These are phyloP conservation scores for Istiophorus platypterus DNA, from an alignment of 2,113 vertebrate species.

Conservation along the genomic window DNA sequence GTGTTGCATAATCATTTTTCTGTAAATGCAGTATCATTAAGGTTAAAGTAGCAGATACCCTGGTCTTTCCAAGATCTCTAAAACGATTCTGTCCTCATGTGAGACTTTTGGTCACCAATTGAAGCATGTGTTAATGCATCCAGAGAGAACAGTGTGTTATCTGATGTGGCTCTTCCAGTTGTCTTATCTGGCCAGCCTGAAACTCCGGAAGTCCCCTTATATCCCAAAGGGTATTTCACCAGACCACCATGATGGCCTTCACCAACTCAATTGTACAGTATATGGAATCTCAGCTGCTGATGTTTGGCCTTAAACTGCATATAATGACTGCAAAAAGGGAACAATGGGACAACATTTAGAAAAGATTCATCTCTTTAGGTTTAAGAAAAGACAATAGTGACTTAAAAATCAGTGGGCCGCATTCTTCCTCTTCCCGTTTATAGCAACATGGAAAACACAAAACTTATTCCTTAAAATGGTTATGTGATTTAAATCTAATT, in stretches of 20 bases:
- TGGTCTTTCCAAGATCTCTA: not conserved
- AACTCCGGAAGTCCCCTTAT: conserved; percentile 54
- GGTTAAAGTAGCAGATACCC: not conserved
- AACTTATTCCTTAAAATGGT: not conserved
- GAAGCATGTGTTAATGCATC: conserved; percentile 45
- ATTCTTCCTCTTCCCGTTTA: conserved; percentile 3
- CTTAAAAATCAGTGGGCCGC: not conserved
- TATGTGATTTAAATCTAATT: not conserved
- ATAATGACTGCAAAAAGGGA: conserved; percentile 6
- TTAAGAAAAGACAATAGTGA: not conserved
- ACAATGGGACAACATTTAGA: conserved; percentile 7
- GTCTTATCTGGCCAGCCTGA: conserved; percentile 54
- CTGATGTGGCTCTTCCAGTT: conserved; percentile 56
- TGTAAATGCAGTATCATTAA: not conserved
- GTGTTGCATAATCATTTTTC: not conserved
- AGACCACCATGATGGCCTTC: conserved; percentile 47
- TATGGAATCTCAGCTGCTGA: conserved; percentile 21
- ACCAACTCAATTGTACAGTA: not conserved
- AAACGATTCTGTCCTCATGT: not conserved
- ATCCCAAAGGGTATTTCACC: conserved; percentile 38
- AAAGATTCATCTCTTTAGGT: conserved; percentile 13
- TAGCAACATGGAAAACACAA: not conserved
- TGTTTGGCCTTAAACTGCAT: conserved; percentile 14
- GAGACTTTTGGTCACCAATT: conserved; percentile 32
- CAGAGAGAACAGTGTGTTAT: conserved; percentile 33